Base-by-base conservation (phyloP, 2,888 invertebrate species). In the Enoplolaimus lenunculus region DNA sequence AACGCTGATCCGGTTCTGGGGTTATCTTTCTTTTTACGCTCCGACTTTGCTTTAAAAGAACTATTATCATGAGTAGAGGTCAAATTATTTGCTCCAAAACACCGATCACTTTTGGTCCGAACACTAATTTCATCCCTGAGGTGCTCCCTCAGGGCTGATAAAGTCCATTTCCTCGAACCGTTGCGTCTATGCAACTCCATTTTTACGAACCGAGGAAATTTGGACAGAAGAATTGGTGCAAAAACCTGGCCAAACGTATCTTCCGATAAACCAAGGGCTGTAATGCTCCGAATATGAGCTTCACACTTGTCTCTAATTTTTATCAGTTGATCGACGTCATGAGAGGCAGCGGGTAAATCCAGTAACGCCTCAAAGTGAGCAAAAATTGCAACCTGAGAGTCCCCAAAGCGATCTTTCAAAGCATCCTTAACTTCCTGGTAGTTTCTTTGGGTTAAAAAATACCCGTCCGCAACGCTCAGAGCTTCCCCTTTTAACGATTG, bases 321-420 rank as follows among this genome's bases (percentile, higher is more conserved):
- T 16, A 26, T 13, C 7, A 62, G 62, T 62, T 31, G 28, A 29
- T 7, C 31, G 7, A 45, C 45, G 7, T 26, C 28, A 62, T 62
- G 28, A 13, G 62, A 31, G 28, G 62, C 62, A 13, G 7, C 7
- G 7, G 62, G 62, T 13, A 62, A 26, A 3, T 26, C 62, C 7
- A 62, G 31, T 29, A 62, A n/a, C 7, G 62, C 62, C 28, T 62
- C 62, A n/a, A 62, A 29, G 28, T 62, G 62, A 29, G 62, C 62
- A 62, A 29, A 29, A 16, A 62, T 29, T 13, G 31, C 62, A 3
- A 62, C 62, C 28, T 62, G 62, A 13, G 28, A 16, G 16, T 62
- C 29, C 16, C 62, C 62, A n/a, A 62, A 62, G 29, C 62, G 28
- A 29, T 62, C 62, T n/a, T 62, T 26, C 28, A 62, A 62, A 62